A percentile compares a stretch with the other conserved stretches of the same genome.
These are phyloP conservation scores for Ennomos erosarius DNA, from an alignment of 2,888 invertebrate genomes.

Conservation along the genomic window DNA sequence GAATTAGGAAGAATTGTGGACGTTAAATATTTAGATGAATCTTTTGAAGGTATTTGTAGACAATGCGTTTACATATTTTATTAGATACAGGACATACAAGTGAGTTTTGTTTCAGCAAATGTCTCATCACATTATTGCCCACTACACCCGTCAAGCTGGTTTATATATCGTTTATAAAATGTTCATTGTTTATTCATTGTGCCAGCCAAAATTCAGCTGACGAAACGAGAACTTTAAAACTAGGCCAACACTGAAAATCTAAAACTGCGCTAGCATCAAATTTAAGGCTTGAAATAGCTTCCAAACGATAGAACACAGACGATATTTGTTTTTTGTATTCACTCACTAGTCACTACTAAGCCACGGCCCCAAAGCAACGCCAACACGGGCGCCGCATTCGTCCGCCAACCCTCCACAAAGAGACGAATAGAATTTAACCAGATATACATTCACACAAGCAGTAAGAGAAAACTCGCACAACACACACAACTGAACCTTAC, in stretches of 20 bases:
- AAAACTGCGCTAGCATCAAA: conserved; percentile 12
- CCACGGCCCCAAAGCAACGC: conserved; percentile 10
- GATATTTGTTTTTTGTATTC: conserved; percentile 25
- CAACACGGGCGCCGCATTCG: conserved; percentile 12
- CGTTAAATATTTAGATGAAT: conserved; percentile 26
- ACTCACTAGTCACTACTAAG: conserved; percentile 11
- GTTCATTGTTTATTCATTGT: too few relatives aligned
- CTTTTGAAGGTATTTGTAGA: conserved; percentile 20
- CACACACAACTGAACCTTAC: not conserved
- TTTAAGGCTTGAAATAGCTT: conserved; percentile 30
- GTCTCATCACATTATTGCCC: not conserved
- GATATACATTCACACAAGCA: not conserved
- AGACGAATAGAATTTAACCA: conserved; percentile 6
- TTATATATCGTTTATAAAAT: too few relatives aligned
- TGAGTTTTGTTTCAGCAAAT: not conserved
- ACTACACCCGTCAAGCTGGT: too few relatives aligned
- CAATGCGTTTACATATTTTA: conserved; percentile 21
- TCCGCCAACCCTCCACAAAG: conserved; percentile 9
- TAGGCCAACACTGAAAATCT: not conserved
- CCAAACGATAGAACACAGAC: conserved; percentile 21
- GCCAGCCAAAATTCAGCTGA: too few relatives aligned
- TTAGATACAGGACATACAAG: conserved; percentile 7
- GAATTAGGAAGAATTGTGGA: conserved; percentile 23
- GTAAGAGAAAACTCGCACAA: not conserved
- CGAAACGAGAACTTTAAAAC: not conserved